phyloP scores from a whole-genome alignment of 1,140 invertebrate species.

The Protaetia brevitarsis region DNA sequence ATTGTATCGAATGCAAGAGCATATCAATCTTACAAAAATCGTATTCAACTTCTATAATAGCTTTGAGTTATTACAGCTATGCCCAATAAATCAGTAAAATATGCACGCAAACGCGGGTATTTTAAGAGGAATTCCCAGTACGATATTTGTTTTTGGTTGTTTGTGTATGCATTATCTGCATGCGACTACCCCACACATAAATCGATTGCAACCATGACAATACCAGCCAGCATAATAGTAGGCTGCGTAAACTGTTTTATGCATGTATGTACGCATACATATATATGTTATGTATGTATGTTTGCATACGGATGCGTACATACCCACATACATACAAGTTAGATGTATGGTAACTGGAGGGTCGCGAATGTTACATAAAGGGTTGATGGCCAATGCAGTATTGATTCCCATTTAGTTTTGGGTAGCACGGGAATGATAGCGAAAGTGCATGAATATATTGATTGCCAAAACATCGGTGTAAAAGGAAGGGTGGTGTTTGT shows the following conservation, averaged over 20 bases:
- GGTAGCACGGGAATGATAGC: conserved; percentile 8
- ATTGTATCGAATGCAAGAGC: too few species aligned
- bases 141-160: background rate
- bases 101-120: too few species aligned
- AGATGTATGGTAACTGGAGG: background rate
- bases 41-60: too few species aligned
- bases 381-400: background rate
- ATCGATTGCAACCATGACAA: background rate
- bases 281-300: background rate
- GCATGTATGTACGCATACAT: background rate
- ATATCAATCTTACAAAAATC: too few species aligned
- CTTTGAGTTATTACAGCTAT: too few species aligned
- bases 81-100: too few species aligned
- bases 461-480: background rate
- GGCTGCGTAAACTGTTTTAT: background rate
- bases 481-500: background rate
- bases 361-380: background rate
- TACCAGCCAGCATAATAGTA: background rate
- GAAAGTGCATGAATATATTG: conserved; percentile 13
- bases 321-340: background rate
- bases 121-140: background rate
- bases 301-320: background rate
- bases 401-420: conserved; percentile 10
- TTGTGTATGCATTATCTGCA: background rate
- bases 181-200: background rate